phyloP scores from a whole-genome alignment of 2,113 vertebrate species.

The Calonectris borealis region DNA sequence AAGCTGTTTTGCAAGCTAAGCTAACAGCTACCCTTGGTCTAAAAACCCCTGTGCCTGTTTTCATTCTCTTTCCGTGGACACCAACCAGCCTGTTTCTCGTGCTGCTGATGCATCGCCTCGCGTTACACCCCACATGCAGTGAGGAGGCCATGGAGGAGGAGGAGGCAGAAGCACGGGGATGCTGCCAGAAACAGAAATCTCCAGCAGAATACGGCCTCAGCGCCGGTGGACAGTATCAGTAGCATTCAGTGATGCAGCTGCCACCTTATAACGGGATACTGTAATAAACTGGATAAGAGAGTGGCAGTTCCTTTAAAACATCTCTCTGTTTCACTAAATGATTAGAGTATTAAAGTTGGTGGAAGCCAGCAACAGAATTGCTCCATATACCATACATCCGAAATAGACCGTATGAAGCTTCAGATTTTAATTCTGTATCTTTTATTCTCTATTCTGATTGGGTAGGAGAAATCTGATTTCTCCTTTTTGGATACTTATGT shows the following conservation, averaged over 20 bases:
- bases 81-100: neutral
- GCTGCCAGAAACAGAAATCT: neutral
- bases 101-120: neutral
- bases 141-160: neutral
- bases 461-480: slow-evolving; percentile 29
- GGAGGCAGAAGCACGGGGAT: neutral
- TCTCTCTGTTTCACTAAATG: neutral
- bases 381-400: neutral
- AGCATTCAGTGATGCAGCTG: neutral
- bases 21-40: neutral
- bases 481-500: slow-evolving; percentile 17
- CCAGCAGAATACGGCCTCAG: neutral
- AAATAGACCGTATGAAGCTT: neutral
- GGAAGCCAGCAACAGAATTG: neutral
- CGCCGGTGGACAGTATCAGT: fast-evolving
- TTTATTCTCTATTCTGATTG: slow-evolving; percentile 14
- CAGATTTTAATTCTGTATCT: slow-evolving; percentile 22
- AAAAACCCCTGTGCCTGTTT: neutral
- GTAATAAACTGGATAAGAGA: neutral
- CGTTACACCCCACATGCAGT: fast-evolving
- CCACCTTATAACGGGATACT: neutral
- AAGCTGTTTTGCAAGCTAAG: neutral
- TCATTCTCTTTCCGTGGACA: neutral
- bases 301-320: neutral
- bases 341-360: neutral